These are phyloP conservation scores for Hypanus sabinus DNA, from an alignment of 2,113 vertebrate species.

Conservation along the genomic window DNA sequence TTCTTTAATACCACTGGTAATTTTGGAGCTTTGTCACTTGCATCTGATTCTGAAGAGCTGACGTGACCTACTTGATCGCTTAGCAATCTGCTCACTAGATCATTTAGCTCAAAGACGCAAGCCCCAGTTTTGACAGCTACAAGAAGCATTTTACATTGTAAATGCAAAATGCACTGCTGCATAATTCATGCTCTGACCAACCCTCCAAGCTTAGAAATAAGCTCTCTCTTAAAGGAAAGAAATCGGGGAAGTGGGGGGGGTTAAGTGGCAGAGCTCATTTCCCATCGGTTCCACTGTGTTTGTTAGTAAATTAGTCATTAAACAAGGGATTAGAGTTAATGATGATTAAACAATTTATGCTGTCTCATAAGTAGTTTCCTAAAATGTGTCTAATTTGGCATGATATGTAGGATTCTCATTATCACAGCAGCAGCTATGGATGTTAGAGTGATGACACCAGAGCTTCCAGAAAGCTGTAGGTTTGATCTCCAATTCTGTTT, in stretches of 20 bases:
- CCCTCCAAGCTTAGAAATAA: neutral
- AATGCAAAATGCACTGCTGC: neutral
- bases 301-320: constrained; percentile 36
- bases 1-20: neutral
- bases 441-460: neutral
- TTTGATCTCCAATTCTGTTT: neutral
- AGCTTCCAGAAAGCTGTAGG: neutral
- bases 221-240: neutral
- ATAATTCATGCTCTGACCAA: neutral
- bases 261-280: neutral
- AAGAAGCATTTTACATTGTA: neutral
- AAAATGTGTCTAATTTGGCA: constrained; percentile 38
- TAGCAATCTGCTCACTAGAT: neutral
- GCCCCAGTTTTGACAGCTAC: neutral
- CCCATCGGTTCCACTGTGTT: constrained; percentile 4
- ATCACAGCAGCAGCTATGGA: neutral
- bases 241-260: neutral
- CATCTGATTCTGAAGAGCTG: neutral
- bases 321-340: constrained; percentile 37
- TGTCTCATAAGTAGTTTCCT: constrained; percentile 37
- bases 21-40: neutral
- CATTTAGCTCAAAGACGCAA: neutral
- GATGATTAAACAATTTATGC: constrained; percentile 36
- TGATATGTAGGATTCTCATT: constrained; percentile 28
- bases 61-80: neutral